Base-by-base conservation (phyloP, 2,888 invertebrate genomes). In the Aradus depressus region DNA sequence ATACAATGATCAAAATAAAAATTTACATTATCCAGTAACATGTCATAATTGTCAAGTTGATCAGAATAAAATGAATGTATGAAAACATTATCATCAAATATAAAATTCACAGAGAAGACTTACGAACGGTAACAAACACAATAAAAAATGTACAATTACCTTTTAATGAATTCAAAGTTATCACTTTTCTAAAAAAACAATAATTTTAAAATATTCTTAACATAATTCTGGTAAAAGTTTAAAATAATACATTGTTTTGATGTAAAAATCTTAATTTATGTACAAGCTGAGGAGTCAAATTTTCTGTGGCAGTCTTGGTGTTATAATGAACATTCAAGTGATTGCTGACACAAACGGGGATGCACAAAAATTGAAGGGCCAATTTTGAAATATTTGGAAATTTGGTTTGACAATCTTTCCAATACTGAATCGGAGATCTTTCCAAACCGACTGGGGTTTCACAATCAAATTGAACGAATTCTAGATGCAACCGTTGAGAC, bases 401-500 rank as follows among this genome's bases (percentile, higher is more conserved):
- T 19, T 47, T 43, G 26, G 25, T 32, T 28, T 44, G 38, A 64
- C 26, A 26, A 21, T 38, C 35, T 0, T 64, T 59, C 71, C 71
- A 71, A 69, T 70, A 71, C 39, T 68, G 65, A 14, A 71, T 56
- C 2, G 72, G 71, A 59, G 70, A 70, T 44, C 64, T 65, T 55
- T 70, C 69, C 1, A 71, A 61, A 3, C 67, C 61, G 18, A 69
- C 70, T 3, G 67, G 66, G 1, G 66, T 62, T 54, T 70, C 70
- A 1, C 69, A 68, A 49, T 70, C 68, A 58, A 70, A 72, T 41
- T 70, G 70, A 2, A 66, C 66, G 22, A 71, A 59, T 57, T 72
- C 71, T 6, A 70, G 62, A 51, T 68, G 65, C 0, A 69, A 68
- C 44, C 67, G 67, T 49, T 70, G 70, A 48, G 66, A 64, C 1